Conservation (phyloP, 2,797 vertebrate genomes). For the Lemur catta region DNA sequence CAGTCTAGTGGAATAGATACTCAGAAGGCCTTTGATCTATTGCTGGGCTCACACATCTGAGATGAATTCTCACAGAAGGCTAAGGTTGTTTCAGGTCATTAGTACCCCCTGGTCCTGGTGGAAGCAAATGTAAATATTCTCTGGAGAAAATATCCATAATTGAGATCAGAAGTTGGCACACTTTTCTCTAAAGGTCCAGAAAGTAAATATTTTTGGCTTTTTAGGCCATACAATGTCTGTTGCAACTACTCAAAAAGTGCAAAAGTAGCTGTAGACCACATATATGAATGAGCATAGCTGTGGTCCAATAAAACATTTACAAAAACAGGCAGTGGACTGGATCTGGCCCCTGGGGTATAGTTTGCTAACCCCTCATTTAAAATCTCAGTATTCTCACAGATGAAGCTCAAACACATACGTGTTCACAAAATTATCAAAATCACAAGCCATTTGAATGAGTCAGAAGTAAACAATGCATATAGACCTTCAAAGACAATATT, state of each 20-base stretch:
- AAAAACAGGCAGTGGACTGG: not conserved
- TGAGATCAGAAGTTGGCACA: not conserved
- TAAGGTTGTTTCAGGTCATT: not conserved
- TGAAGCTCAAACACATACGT: not conserved
- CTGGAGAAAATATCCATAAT: not conserved
- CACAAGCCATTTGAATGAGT: not conserved
- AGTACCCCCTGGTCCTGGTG: not conserved
- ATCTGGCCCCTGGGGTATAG: not conserved
- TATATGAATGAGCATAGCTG: not conserved
- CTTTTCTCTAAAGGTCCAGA: not conserved
- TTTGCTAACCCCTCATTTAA: not conserved
- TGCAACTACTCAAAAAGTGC: not conserved
- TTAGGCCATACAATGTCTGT: not conserved
- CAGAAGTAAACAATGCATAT: not conserved
- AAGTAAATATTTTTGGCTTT: not conserved
- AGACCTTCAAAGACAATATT: not conserved
- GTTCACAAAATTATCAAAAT: not conserved
- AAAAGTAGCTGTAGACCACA: not conserved
- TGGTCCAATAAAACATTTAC: not conserved
- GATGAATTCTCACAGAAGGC: not conserved
- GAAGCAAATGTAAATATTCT: not conserved
- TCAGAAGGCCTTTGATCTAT: not conserved
- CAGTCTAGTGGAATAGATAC: not conserved
- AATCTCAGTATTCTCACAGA: not conserved
- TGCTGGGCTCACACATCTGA: not conserved